Base-by-base conservation (phyloP, 2,797 vertebrate genomes). In the Sebastes diaconus region DNA sequence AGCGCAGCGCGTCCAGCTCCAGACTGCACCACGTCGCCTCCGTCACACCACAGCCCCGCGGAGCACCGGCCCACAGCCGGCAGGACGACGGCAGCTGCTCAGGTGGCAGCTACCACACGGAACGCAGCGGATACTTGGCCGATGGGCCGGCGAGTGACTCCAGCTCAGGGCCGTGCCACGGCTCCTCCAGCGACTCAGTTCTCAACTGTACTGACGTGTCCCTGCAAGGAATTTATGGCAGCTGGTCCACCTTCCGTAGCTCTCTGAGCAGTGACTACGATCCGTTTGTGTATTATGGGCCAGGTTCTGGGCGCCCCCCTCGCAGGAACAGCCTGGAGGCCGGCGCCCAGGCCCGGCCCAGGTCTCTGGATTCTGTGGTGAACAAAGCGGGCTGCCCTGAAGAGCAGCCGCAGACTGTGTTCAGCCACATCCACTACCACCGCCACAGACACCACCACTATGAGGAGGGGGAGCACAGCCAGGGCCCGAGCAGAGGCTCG, bases 241-340 rank as follows among this genome's bases (percentile, higher is more conserved):
- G 98, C 95, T 97, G 97, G 85, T 99, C 99, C 84, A 99, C 98
- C 0, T 98, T 98, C 94, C 98, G 96, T 75, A 99, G 99, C 94
- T 99, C 98, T 24, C 95, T 99, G 86, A 99, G 98, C 92, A 99
- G 98, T 1, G 98, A 99, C 92, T 98, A 97, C 0, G 98, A 99
- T 73, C 97, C 98, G 0, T 96, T 98, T 0, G 96, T 97, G 57
- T 99, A 97, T 92, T 97, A 96, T 5, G 96, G 96, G 82, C 95
- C 95, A 0, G 95, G 96, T 34, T 91, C 2, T 80, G 95, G 77
- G 57, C 82, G 94, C 80, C 73, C 0, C 2, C 92, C 92, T 8
- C 91, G 88, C 70, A 90, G 86, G 79, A 93, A 90, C 75, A 94
- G 88, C 87, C 83, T 6, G 68, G 88, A 63, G 75, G 91, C 87